phyloP scores from a whole-genome alignment of 1,140 invertebrate genomes.

The Pseudomyrmex sp. region DNA sequence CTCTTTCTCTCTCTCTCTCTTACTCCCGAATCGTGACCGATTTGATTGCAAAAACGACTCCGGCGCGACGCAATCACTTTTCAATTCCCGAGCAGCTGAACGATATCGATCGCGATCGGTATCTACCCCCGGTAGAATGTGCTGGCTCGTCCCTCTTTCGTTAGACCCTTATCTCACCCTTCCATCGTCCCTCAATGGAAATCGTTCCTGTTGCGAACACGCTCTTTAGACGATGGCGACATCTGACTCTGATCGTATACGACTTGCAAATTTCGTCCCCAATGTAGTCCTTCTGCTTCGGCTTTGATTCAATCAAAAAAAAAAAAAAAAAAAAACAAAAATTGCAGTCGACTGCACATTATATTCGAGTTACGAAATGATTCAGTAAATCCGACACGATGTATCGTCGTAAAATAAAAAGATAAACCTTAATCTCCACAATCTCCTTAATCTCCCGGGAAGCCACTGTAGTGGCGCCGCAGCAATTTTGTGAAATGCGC shows the following conservation, averaged over 20 bases:
- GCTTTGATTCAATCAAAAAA: conserved; percentile 66
- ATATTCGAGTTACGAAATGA: not conserved
- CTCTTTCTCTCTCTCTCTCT: too few relatives aligned
- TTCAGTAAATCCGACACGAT: not conserved
- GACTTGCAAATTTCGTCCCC: conserved; percentile 73
- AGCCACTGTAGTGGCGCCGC: too few relatives aligned
- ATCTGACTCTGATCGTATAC: conserved; percentile 20
- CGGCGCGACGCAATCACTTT: conserved; percentile 50
- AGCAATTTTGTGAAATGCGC: too few relatives aligned
- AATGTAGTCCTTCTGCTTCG: conserved; percentile 38
- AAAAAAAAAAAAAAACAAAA: not conserved
- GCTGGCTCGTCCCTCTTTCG: conserved; percentile 65
- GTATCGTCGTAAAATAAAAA: too few relatives aligned
- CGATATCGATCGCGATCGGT: conserved; percentile 80
- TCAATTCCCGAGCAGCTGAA: conserved; percentile 74
- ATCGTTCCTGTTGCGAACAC: conserved; percentile 40
- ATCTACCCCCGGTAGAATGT: conserved; percentile 75
- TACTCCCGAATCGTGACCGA: conserved; percentile 49
- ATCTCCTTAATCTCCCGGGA: too few relatives aligned
- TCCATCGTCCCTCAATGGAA: conserved; percentile 57
- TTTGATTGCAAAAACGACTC: conserved; percentile 61
- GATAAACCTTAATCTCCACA: too few relatives aligned
- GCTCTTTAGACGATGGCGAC: conserved; percentile 48
- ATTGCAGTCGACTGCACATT: not conserved
- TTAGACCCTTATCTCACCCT: conserved; percentile 54